Percentiles rank a stretch among this genome's conserved stretches.
Conservation (phyloP, 2,113 vertebrate species). For the Ellobius talpinus region DNA sequence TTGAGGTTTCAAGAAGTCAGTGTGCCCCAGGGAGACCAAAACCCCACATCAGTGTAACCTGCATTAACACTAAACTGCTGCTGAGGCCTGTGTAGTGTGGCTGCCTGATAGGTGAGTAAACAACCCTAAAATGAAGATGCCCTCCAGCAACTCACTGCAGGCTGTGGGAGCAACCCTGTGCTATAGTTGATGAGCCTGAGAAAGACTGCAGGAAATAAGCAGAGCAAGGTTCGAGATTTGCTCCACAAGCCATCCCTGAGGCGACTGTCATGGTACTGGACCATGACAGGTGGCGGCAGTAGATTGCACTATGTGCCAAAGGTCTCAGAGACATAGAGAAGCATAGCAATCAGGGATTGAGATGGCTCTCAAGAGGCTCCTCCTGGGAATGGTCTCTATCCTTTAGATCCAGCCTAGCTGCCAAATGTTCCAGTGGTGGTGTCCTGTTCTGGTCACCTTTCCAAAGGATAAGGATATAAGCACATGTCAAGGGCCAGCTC, state of each 20-base stretch:
- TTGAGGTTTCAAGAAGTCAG: neutral
- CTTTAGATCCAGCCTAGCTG: neutral
- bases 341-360: neutral
- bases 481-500: neutral
- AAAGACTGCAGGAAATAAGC: neutral
- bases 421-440: fast-evolving
- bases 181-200: neutral
- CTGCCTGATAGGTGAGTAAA: neutral
- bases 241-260: neutral
- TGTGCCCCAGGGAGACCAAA: neutral
- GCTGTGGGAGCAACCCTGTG: neutral
- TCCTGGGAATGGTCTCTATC: neutral
- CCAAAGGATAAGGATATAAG: neutral
- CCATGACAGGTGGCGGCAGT: neutral
- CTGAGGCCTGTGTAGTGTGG: neutral
- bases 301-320: neutral
- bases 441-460: neutral
- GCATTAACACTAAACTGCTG: fast-evolving
- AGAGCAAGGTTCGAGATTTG: neutral
- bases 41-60: too few species aligned
- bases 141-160: neutral
- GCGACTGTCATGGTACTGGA: neutral
- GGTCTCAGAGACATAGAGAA: fast-evolving
- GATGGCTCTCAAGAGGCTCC: neutral
- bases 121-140: neutral